Evolutionary conservation across 2,888 invertebrate species (phyloP), one percentile per base, ranked within the genome.

Genomic region (Lepidochitona cinerea): DNA sequence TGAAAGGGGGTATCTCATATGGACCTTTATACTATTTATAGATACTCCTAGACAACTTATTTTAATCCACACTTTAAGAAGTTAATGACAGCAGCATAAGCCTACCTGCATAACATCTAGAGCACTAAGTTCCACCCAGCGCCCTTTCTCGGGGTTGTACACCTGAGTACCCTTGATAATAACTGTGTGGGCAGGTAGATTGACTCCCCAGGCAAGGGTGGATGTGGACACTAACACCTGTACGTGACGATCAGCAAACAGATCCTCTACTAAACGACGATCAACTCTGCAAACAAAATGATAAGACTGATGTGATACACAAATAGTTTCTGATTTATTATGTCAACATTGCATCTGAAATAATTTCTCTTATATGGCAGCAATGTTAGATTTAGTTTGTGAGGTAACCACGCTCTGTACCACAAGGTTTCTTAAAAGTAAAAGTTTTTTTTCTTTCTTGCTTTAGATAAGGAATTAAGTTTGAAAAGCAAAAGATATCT

Each of bases 161-260:
- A 99, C 96, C 90, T 99, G 97, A 0, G 99, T 99, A 33, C 99
- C 99, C 90, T 99, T 99, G 83, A 97, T 96, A 78, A 98, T 97
- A 68, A 99, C 99, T 0, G 99, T 99, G 90, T 99, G 99, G 0
- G 99, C 99, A 0, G 99, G 99, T 65, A 99, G 93, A 92, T 99
- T 99, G 36, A 99, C 99, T 90, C 99, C 99, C 99, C 99, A 99
- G 14, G 99, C 99, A 29, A 99, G 92, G 0, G 99, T 99, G 0
- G 99, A 98, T 0, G 99, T 99, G 0, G 99, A 99, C 0, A 99
- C 98, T 36, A 99, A 92, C 54, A 90, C 90, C 93, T 98, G 98
- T 89, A 99, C 97, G 88, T 99, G 99, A 71, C 97, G 93, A 91
- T 99, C 99, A 1, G 97, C 98, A 92, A 99, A 99, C 80, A 99